These are phyloP conservation scores for Scaptomyza pallida DNA, from an alignment of 1,140 invertebrate genomes.

Conservation along the genomic window DNA sequence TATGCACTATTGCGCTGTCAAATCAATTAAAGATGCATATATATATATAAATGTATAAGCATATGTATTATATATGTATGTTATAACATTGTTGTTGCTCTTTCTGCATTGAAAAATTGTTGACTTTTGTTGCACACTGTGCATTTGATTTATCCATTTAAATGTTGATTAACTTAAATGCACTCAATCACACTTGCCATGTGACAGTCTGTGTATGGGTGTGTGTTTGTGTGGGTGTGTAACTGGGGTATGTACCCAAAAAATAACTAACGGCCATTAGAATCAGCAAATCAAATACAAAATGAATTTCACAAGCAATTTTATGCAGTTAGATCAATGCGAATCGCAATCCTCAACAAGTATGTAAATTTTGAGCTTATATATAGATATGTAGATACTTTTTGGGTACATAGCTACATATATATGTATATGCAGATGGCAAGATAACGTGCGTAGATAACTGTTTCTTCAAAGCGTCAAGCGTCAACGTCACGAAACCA, in stretches of 20 bases:
- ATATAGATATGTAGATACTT: constrained; percentile 5
- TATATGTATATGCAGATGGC: constrained; percentile 45
- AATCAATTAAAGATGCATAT: constrained; percentile 43
- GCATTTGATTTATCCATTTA: constrained; percentile 80
- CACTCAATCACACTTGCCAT: constrained; percentile 62
- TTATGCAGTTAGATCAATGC: constrained; percentile 56
- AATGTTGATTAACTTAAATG: constrained; percentile 81
- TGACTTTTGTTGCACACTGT: constrained; percentile 29
- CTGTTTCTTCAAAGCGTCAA: constrained; percentile 29
- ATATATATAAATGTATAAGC: no score
- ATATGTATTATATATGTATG: constrained; percentile 6
- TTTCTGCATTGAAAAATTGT: constrained; percentile 47
- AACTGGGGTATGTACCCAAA: constrained; percentile 18
- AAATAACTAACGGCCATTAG: constrained; percentile 48
- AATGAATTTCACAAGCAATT: constrained; percentile 74
- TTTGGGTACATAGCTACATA: not conserved
- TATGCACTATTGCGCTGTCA: constrained; percentile 47
- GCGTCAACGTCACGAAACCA: constrained; percentile 44
- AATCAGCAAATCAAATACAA: constrained; percentile 79
- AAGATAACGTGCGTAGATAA: constrained; percentile 70
- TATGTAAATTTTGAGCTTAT: constrained; percentile 15
- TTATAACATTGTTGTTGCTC: constrained; percentile 10
- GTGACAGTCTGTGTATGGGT: constrained; percentile 13
- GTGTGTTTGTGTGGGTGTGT: constrained; percentile 15
- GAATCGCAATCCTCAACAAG: constrained; percentile 30